A percentile compares a stretch with the other conserved stretches of the same genome.
These are phyloP conservation scores for Heliconius ismenius DNA, from an alignment of 2,888 invertebrate species.

Conservation along the genomic window DNA sequence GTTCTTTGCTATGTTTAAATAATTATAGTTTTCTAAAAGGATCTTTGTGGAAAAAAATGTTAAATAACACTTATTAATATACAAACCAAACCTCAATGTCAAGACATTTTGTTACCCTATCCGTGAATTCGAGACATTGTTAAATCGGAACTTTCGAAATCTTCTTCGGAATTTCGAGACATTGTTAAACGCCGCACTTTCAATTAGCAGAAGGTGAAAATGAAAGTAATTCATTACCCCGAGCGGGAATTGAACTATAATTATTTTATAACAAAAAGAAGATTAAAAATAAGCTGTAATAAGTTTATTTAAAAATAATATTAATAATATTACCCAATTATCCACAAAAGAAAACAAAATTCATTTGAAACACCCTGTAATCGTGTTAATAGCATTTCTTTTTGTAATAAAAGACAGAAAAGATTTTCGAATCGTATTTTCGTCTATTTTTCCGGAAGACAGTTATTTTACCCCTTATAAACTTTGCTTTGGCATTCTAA, in stretches of 20 bases:
- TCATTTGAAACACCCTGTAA: constrained; percentile 10
- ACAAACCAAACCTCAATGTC: not conserved
- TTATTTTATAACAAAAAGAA: not conserved
- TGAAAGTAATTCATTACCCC: not conserved
- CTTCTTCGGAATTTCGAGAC: too few species aligned
- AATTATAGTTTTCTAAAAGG: too few species aligned
- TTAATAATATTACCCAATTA: not conserved
- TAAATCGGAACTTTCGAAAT: too few species aligned
- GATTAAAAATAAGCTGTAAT: not conserved
- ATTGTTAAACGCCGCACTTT: not conserved
- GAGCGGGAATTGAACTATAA: not conserved
- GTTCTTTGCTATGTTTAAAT: too few species aligned
- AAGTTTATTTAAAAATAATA: not conserved
- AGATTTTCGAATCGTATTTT: constrained; percentile 29
- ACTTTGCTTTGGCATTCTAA: not conserved
- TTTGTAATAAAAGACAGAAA: constrained; percentile 28
- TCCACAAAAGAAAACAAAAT: not conserved
- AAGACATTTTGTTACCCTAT: not conserved
- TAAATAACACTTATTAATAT: too few species aligned
- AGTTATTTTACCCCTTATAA: constrained; percentile 21
- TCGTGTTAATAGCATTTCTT: constrained; percentile 24
- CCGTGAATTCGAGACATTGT: not conserved
- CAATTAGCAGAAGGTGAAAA: not conserved
- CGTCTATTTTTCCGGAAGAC: constrained; percentile 28
- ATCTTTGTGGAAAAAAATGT: too few species aligned